Percentiles rank a stretch among this genome's conserved stretches.
Evolutionary conservation across 2,888 invertebrate genomes (phyloP).

Genomic region (Xestia xanthographa): DNA sequence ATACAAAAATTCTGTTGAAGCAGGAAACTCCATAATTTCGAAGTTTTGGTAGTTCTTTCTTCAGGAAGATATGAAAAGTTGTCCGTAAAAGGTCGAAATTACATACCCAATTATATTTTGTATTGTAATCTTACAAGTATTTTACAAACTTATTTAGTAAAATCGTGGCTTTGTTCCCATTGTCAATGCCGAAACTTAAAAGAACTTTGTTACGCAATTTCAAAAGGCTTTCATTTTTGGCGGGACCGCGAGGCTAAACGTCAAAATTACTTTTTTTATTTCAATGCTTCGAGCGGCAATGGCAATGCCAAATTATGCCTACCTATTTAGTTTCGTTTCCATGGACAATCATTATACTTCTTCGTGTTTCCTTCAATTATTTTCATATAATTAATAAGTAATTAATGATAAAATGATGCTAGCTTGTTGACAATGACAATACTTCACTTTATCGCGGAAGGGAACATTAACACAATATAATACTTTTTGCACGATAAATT

Average conservation of each 20-base stretch:
- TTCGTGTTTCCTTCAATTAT: not conserved
- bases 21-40: not conserved
- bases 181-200: slow-evolving; percentile 12
- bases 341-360: not conserved
- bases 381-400: not conserved
- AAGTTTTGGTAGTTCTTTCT: not conserved
- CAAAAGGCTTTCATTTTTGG: slow-evolving; percentile 21
- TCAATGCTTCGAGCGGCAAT: not conserved
- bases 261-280: slow-evolving; percentile 44
- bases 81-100: not conserved
- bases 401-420: slow-evolving; percentile 11
- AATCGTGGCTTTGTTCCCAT: slow-evolving; percentile 15
- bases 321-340: not conserved
- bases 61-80: not conserved
- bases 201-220: slow-evolving; percentile 20
- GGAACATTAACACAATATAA: slow-evolving; percentile 42
- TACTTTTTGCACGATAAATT: slow-evolving; percentile 56
- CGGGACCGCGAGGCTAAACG: slow-evolving; percentile 35
- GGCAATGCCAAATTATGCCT: not conserved
- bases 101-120: slow-evolving; percentile 10
- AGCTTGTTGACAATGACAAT: slow-evolving; percentile 39
- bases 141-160: slow-evolving; percentile 7
- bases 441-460: slow-evolving; percentile 20
- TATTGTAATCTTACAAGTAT: slow-evolving; percentile 12
- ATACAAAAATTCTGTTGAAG: not conserved